A percentile compares a stretch with the other conserved stretches of the same genome.
phyloP scores from a whole-genome alignment of 2,797 vertebrate genomes.

The Pipistrellus kuhlii region DNA sequence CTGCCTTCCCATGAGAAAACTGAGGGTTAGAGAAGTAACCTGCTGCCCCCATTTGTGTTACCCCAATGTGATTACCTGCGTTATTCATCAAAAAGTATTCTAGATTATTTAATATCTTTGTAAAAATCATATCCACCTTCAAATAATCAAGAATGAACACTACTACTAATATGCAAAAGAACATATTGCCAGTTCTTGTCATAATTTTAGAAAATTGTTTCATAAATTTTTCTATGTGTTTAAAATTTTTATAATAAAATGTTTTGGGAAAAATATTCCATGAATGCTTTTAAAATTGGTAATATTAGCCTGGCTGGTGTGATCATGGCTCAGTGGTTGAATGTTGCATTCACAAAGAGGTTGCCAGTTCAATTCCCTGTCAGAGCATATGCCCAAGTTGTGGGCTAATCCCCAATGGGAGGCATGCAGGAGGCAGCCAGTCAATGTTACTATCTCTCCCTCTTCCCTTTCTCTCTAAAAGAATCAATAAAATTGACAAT shows the following conservation, averaged over 20 bases:
- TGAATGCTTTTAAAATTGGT: background rate
- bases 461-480: too few relatives aligned
- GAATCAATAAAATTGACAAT: too few relatives aligned
- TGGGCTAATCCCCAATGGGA: too few relatives aligned
- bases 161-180: background rate
- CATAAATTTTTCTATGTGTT: conserved; percentile 5
- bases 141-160: background rate
- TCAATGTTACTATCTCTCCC: too few relatives aligned
- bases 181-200: background rate
- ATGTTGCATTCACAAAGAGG: too few relatives aligned
- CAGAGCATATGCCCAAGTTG: too few relatives aligned
- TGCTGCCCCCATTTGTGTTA: background rate
- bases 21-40: background rate
- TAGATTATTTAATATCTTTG: conserved; percentile 34
- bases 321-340: too few relatives aligned
- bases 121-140: background rate
- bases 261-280: background rate
- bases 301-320: background rate
- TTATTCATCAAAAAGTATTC: conserved; percentile 13
- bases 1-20: conserved; percentile 27
- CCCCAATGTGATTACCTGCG: background rate
- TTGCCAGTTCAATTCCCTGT: too few relatives aligned
- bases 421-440: too few relatives aligned
- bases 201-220: conserved; percentile 6
- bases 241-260: background rate